Evolutionary conservation across 1,140 invertebrate genomes (phyloP).

Genomic region (Drosophila busckii): DNA sequence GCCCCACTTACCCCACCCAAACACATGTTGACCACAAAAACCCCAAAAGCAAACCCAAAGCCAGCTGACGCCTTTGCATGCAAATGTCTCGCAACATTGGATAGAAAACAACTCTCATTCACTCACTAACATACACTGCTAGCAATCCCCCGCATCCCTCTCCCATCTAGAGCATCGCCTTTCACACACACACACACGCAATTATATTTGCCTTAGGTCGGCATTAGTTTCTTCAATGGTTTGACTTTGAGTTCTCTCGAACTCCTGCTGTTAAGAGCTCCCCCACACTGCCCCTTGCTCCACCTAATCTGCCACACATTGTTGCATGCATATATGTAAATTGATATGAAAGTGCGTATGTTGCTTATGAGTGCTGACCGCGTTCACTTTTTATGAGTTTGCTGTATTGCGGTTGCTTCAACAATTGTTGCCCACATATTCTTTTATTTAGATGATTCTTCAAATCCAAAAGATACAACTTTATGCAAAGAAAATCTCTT

Average conservation of each 20-base stretch:
- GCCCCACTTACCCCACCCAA: too few species aligned
- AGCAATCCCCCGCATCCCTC: background rate
- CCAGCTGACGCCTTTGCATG: constrained; percentile 72
- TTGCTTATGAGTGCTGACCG: too few species aligned
- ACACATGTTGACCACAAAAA: constrained; percentile 56
- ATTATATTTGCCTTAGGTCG: constrained; percentile 76
- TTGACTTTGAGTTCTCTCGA: constrained; percentile 28
- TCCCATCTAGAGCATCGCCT: too few species aligned
- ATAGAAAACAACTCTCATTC: constrained; percentile 18
- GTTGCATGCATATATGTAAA: too few species aligned
- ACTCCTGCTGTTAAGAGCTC: constrained; percentile 64
- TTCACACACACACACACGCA: constrained; percentile 43
- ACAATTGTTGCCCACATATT: too few species aligned
- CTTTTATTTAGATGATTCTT: too few species aligned
- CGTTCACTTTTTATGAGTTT: too few species aligned
- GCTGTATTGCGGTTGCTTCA: too few species aligned
- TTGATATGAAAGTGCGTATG: too few species aligned
- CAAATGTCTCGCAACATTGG: constrained; percentile 65
- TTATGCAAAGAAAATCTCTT: too few species aligned
- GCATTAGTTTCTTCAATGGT: constrained; percentile 59
- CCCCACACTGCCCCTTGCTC: constrained; percentile 19
- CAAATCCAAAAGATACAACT: too few species aligned
- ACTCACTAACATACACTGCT: background rate
- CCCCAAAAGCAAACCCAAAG: constrained; percentile 41
- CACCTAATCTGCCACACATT: too few species aligned